A percentile compares a stretch with the other conserved stretches of the same genome.
These are phyloP conservation scores for Limnephilus marmoratus DNA, from an alignment of 2,888 invertebrate genomes.

Conservation along the genomic window DNA sequence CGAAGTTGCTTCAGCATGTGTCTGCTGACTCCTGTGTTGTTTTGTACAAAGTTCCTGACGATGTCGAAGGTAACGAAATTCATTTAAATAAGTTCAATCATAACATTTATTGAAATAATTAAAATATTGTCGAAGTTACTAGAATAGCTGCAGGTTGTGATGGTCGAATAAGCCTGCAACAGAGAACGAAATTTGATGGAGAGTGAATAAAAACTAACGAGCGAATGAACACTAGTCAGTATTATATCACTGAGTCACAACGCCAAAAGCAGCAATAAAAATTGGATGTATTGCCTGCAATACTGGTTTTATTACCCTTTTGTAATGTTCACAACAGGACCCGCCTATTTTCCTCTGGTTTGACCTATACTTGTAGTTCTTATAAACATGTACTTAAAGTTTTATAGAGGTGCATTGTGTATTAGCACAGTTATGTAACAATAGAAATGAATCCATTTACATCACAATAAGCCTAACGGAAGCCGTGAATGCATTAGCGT, in stretches of 20 bases:
- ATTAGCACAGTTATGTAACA: neutral
- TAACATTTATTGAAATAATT: neutral
- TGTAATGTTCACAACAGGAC: neutral
- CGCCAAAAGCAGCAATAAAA: neutral
- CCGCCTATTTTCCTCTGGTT: neutral
- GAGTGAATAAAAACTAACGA: neutral
- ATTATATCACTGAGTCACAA: neutral
- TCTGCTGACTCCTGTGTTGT: constrained; percentile 72
- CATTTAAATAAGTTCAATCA: neutral
- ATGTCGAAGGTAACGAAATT: constrained; percentile 72
- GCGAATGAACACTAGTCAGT: neutral
- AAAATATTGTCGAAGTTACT: neutral
- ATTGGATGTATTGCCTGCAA: neutral
- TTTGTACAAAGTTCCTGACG: constrained; percentile 79
- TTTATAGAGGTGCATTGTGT: neutral
- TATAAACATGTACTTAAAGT: neutral
- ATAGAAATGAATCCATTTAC: neutral
- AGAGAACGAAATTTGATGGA: neutral
- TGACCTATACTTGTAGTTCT: neutral
- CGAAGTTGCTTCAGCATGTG: constrained; percentile 65
- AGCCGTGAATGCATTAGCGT: neutral
- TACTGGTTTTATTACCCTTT: neutral
- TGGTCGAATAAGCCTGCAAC: neutral
- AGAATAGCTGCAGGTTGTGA: neutral
- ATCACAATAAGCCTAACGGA: neutral